Conservation (phyloP, 2,113 vertebrate genomes). For the Nyctereutes procyonoides region DNA sequence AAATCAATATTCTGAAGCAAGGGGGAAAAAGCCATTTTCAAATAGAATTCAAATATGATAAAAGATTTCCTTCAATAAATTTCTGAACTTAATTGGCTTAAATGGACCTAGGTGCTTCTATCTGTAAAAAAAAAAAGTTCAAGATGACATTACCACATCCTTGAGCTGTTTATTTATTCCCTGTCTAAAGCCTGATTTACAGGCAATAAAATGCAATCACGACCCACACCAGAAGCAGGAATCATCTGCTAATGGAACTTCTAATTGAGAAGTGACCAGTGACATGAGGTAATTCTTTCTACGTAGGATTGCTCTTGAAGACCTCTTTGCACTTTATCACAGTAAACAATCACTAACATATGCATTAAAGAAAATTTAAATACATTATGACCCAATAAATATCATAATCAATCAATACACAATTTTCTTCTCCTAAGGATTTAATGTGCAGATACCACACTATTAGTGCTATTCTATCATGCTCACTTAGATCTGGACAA, state of each 20-base stretch:
- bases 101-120: slow-evolving; percentile 90
- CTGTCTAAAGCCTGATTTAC: slow-evolving; percentile 95
- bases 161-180: slow-evolving; percentile 97
- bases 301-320: slow-evolving; percentile 84
- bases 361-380: slow-evolving; percentile 97
- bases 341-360: slow-evolving; percentile 94
- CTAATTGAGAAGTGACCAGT: slow-evolving; percentile 93
- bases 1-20: slow-evolving; percentile 86
- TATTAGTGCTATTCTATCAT: slow-evolving; percentile 22
- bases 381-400: slow-evolving; percentile 97
- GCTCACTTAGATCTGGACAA: slow-evolving; percentile 75
- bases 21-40: slow-evolving; percentile 84
- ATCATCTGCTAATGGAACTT: slow-evolving; percentile 98
- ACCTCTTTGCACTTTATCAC: slow-evolving; percentile 88
- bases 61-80: slow-evolving; percentile 88
- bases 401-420: slow-evolving; percentile 88
- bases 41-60: slow-evolving; percentile 83
- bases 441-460: slow-evolving; percentile 82
- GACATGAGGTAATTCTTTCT: slow-evolving; percentile 95
- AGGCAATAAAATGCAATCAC: slow-evolving; percentile 92
- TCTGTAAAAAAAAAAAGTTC: slow-evolving; percentile 92
- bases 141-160: slow-evolving; percentile 95
- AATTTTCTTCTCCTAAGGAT: slow-evolving; percentile 83
- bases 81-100: slow-evolving; percentile 87
- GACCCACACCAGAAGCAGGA: slow-evolving; percentile 93